Evolutionary conservation across 2,113 vertebrate species (phyloP), one percentile per base, ranked within the genome.

Genomic region (Acanthisitta chloris): DNA sequence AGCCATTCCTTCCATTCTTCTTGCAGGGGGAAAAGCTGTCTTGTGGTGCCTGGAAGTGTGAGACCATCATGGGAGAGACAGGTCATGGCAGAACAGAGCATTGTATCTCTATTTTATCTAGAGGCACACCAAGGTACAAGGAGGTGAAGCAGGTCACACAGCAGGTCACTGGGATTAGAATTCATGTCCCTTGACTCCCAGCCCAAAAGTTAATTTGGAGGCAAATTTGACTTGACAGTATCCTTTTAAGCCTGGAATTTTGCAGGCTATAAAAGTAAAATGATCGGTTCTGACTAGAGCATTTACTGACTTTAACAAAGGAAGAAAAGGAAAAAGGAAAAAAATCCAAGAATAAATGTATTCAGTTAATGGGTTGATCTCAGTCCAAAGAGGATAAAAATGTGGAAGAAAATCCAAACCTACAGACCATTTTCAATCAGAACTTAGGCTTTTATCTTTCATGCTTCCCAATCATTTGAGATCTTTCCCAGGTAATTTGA

Each of bases 151-250:
- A 85, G 93, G 94, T 85, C 78, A 77, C 93, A 6, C 90, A 85
- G 92, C 74, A 66, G 84, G 72, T 91, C 80, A 65, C 31, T 10
- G 34, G 64, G 71, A 94, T 93, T 96, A 58, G 66, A 90, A 88
- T 55, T 78, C 45, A n/a, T 6, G 4, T 40, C 59, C 90, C 49
- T 51, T 91, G 85, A 90, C 17, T 95, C 67, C 40, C 58, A 46
- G 91, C 36, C 85, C 64, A 77, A 73, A 70, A 49, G 11, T 89
- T 97, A 94, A 96, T 97, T 96, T 97, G 92, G 74, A 97, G 87
- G 43, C 34, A 92, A 43, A 96, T 96, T 21, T 54, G 91, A 83
- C 33, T 59, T 82, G 91, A 95, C 95, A 67, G 85, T 66, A 73
- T 86, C 71, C 81, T 46, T 36, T 86, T 31, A 67, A 93, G 74